These are phyloP conservation scores for Dicyrtoma fusca DNA, from an alignment of 2,888 invertebrate species.

Conservation along the genomic window DNA sequence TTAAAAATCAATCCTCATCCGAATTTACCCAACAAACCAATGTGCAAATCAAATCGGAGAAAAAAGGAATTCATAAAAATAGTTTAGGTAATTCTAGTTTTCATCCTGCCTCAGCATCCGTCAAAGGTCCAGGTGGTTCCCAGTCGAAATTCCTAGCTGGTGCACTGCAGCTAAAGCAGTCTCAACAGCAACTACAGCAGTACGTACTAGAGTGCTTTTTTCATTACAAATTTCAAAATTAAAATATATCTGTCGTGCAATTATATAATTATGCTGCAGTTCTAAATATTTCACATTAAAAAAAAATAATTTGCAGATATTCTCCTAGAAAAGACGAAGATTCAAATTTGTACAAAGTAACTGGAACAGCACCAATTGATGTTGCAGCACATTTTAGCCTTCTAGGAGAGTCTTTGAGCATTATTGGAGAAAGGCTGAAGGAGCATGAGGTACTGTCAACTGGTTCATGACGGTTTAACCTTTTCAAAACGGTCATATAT, in stretches of 20 bases:
- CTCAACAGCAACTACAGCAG: slow-evolving; percentile 4
- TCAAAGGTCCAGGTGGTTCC: no score
- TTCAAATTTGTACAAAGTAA: slow-evolving; percentile 64
- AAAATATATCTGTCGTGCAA: no score
- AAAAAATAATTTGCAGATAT: slow-evolving; percentile 23
- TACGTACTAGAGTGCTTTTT: not conserved
- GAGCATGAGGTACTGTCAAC: slow-evolving; percentile 92
- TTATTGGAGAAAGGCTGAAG: slow-evolving; percentile 89
- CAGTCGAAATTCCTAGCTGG: slow-evolving; percentile 5
- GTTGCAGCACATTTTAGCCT: slow-evolving; percentile 90
- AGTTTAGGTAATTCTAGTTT: no score
- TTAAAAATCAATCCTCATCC: slow-evolving; percentile 21
- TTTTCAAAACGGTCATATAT: no score
- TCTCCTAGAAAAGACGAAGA: slow-evolving; percentile 46
- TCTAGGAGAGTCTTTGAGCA: slow-evolving; percentile 88
- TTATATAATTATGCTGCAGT: no score
- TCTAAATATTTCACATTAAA: no score
- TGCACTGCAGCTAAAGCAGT: slow-evolving; percentile 12
- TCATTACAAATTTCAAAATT: not conserved
- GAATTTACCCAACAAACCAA: slow-evolving; percentile 40
- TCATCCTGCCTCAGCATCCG: no score
- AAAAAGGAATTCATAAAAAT: slow-evolving; percentile 14
- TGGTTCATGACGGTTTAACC: not conserved
- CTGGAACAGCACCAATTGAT: slow-evolving; percentile 80
- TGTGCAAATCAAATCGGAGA: slow-evolving; percentile 38